phyloP scores from a whole-genome alignment of 2,113 vertebrate species.

The Tetrao urogallus region DNA sequence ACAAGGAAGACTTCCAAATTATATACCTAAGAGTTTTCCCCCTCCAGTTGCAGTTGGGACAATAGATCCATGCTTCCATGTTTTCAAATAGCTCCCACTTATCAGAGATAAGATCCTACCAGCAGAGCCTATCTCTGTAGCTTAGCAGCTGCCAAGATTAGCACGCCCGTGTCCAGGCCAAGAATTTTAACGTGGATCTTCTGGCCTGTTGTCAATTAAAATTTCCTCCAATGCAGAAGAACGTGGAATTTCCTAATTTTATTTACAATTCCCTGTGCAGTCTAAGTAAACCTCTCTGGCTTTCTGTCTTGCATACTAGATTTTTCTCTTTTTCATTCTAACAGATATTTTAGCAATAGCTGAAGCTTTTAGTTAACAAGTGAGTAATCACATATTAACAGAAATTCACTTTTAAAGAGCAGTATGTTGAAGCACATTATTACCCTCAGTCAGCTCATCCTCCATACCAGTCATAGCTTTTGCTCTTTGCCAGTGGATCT shows the following conservation, averaged over 20 bases:
- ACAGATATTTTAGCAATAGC: background rate
- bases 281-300: background rate
- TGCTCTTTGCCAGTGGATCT: background rate
- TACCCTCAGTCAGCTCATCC: background rate
- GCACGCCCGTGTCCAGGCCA: background rate
- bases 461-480: background rate
- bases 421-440: no score
- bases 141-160: slow-evolving; percentile 49
- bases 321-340: background rate
- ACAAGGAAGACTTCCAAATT: background rate
- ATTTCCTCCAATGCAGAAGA: slow-evolving; percentile 27
- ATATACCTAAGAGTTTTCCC: background rate
- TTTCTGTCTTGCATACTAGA: background rate
- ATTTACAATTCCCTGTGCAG: background rate
- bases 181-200: slow-evolving; percentile 60
- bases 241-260: slow-evolving; percentile 38
- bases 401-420: background rate
- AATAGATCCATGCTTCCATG: background rate
- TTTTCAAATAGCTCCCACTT: slow-evolving; percentile 42
- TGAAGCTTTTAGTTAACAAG: background rate
- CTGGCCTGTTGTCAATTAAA: slow-evolving; percentile 57
- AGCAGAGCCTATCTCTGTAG: slow-evolving; percentile 52
- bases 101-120: slow-evolving; percentile 52
- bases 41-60: background rate
- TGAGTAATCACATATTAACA: background rate